These are phyloP conservation scores for Parapristionchus giblindavisi DNA, from an alignment of 2,888 invertebrate species.

Conservation along the genomic window DNA sequence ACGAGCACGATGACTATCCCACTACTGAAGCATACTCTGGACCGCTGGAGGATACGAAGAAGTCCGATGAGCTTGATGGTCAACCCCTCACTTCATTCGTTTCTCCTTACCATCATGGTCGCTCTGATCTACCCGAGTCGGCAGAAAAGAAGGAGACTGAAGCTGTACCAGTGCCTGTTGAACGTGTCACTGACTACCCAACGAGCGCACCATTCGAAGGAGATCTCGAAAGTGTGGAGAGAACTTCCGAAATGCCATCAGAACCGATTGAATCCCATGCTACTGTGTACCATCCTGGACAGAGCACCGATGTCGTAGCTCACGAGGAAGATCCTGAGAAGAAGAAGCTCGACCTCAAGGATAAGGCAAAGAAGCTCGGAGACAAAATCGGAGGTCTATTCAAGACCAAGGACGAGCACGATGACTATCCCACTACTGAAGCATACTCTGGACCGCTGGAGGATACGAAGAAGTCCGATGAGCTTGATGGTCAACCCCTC, in stretches of 20 bases:
- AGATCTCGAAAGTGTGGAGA: background rate
- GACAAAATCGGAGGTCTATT: conserved; percentile 5
- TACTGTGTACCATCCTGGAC: background rate
- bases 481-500: background rate
- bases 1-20: conserved; percentile 19
- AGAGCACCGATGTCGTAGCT: background rate
- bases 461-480: background rate
- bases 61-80: background rate
- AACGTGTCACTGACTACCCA: background rate
- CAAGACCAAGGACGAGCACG: conserved; percentile 5
- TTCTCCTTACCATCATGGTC: conserved; percentile 15
- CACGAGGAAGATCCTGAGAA: background rate
- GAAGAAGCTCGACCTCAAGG: conserved; percentile 5
- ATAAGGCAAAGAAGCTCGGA: background rate
- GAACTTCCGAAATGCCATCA: background rate
- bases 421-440: background rate
- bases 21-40: background rate
- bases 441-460: background rate
- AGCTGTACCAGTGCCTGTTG: background rate
- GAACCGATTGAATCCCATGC: background rate
- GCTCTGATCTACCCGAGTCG: background rate
- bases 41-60: conserved; percentile 7
- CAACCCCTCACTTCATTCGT: conserved; percentile 5
- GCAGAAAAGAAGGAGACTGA: background rate
- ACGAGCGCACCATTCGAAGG: background rate